These are phyloP conservation scores for Agelastica alni DNA, from an alignment of 2,888 invertebrate genomes.

Conservation along the genomic window DNA sequence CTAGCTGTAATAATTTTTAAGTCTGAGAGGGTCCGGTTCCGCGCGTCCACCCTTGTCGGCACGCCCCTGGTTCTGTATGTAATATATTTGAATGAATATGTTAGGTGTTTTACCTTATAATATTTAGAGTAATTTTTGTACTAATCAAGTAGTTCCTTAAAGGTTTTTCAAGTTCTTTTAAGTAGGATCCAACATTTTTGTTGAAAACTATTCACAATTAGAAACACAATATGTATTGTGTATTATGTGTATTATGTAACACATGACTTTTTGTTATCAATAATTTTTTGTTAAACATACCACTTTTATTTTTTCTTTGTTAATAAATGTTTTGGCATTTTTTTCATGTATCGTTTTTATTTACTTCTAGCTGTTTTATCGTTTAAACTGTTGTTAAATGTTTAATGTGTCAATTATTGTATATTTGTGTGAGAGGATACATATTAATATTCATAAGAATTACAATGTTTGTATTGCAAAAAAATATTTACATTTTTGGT, in stretches of 20 bases:
- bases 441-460: not conserved
- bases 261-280: not conserved
- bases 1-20: no score
- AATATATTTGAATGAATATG: constrained; percentile 6
- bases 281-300: constrained; percentile 2
- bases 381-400: not conserved
- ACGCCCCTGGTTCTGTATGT: constrained; percentile 16
- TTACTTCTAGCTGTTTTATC: not conserved
- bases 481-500: no score
- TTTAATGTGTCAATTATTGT: constrained; percentile 9
- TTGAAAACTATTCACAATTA: constrained; percentile 9
- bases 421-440: not conserved
- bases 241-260: no score
- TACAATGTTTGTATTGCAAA: not conserved
- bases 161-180: not conserved
- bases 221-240: no score
- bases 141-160: not conserved
- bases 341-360: not conserved
- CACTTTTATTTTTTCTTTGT: constrained; percentile 7
- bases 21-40: no score
- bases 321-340: constrained; percentile 8
- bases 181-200: not conserved
- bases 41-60: no score
- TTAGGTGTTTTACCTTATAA: constrained; percentile 10
- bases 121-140: constrained; percentile 1